These are phyloP conservation scores for Misgurnus mizolepis DNA, from an alignment of 2,113 vertebrate species.

Conservation along the genomic window DNA sequence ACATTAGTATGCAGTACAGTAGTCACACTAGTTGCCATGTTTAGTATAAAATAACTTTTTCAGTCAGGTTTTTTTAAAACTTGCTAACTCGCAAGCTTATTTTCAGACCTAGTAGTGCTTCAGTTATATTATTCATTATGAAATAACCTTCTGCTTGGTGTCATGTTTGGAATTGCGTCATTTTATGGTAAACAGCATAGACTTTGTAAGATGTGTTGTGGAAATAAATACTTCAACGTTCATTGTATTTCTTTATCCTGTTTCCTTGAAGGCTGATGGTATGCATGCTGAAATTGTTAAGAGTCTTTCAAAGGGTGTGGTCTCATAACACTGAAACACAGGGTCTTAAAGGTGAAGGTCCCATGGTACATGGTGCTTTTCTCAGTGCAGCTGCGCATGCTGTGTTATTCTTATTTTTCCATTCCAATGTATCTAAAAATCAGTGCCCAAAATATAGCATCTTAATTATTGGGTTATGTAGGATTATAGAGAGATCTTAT, in stretches of 20 bases:
- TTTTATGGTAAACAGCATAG: neutral
- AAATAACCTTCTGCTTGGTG: neutral
- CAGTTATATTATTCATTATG: neutral
- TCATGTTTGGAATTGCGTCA: conserved; percentile 22
- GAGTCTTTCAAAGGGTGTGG: conserved; percentile 41
- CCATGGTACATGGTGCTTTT: conserved; percentile 28
- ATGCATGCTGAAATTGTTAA: conserved; percentile 23
- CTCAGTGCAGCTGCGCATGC: conserved; percentile 26
- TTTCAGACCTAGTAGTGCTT: conserved; percentile 24
- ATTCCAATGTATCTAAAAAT: neutral
- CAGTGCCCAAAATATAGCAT: neutral
- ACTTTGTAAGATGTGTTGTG: neutral
- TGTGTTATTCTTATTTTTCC: conserved; percentile 12
- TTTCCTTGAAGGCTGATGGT: conserved; percentile 22
- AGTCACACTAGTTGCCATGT: conserved; percentile 14
- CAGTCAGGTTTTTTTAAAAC: neutral
- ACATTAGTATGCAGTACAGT: conserved; percentile 46
- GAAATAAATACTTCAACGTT: neutral
- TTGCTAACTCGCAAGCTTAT: conserved; percentile 25
- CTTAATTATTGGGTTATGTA: too few relatives aligned
- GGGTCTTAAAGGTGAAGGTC: conserved; percentile 14
- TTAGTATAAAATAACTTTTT: conserved; percentile 11
- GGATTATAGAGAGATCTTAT: too few relatives aligned
- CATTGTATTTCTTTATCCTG: conserved; percentile 1
- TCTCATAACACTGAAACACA: neutral